phyloP scores from a whole-genome alignment of 2,888 invertebrate genomes.

The Cheilosia variabilis region DNA sequence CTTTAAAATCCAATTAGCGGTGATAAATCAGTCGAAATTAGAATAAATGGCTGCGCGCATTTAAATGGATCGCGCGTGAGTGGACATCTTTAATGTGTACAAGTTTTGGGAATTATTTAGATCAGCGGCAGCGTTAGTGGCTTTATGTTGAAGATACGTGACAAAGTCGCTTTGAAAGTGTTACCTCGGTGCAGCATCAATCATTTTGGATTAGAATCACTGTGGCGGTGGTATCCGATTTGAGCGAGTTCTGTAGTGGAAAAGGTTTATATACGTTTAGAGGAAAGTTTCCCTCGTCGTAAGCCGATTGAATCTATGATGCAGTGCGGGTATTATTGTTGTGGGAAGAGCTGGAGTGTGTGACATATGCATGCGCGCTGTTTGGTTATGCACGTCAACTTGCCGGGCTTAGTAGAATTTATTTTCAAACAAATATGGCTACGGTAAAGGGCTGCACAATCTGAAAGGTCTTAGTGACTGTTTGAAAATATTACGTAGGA shows the following conservation, averaged over 20 bases:
- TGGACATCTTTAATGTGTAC: constrained; percentile 1
- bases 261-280: background rate
- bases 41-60: constrained; percentile 50
- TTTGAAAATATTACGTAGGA: too few relatives aligned
- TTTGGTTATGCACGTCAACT: constrained; percentile 1
- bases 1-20: constrained; percentile 24
- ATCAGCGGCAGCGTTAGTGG: background rate
- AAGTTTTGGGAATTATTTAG: constrained; percentile 31
- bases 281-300: background rate
- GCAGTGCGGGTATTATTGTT: background rate
- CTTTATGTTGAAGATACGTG: constrained; percentile 49
- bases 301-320: constrained; percentile 32
- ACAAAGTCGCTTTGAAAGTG: constrained; percentile 61
- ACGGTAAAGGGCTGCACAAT: background rate
- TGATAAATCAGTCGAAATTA: constrained; percentile 65
- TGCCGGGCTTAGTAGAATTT: constrained; percentile 1
- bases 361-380: background rate
- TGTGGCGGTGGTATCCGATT: constrained; percentile 36
- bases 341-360: constrained; percentile 6
- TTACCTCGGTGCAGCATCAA: constrained; percentile 59
- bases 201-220: constrained; percentile 70
- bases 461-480: background rate
- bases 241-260: background rate
- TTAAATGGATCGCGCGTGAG: constrained; percentile 42
- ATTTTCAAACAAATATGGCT: background rate